A percentile compares a stretch with the other conserved stretches of the same genome.
phyloP scores from a whole-genome alignment of 2,888 invertebrate species.

The Atethmia centrago region DNA sequence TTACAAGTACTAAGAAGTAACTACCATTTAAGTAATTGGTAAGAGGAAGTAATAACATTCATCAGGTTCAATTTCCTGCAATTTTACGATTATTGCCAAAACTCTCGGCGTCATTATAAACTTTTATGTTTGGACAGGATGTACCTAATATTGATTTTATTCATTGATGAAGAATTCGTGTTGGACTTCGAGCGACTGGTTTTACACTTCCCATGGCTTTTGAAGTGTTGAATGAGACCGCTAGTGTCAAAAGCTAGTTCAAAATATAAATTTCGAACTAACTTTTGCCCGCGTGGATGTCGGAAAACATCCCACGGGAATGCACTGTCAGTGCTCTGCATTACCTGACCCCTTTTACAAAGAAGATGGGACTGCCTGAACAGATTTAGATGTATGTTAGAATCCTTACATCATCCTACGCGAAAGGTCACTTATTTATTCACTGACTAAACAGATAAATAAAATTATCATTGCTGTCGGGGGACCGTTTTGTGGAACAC shows the following conservation, averaged over 20 bases:
- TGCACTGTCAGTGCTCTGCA: too few species aligned
- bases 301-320: too few species aligned
- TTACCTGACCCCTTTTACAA: too few species aligned
- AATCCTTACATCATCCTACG: too few species aligned
- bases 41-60: conserved; percentile 51
- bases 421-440: too few species aligned
- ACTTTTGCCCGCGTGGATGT: too few species aligned
- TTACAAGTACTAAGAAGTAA: conserved; percentile 23
- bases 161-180: conserved; percentile 30
- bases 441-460: too few species aligned
- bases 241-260: neutral
- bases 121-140: conserved; percentile 41
- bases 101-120: conserved; percentile 36
- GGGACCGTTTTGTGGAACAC: too few species aligned
- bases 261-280: neutral
- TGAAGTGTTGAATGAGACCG: neutral
- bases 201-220: conserved; percentile 13
- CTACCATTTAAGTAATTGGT: conserved; percentile 42
- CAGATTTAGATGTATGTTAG: too few species aligned
- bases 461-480: too few species aligned
- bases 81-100: conserved; percentile 57
- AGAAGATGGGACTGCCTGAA: too few species aligned
- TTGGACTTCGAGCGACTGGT: conserved; percentile 14
- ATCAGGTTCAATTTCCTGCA: conserved; percentile 51
- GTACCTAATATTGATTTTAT: conserved; percentile 51